A percentile compares a stretch with the other conserved stretches of the same genome.
Evolutionary conservation across 2,888 invertebrate species (phyloP).

Genomic region (Cerceris ruficornis): DNA sequence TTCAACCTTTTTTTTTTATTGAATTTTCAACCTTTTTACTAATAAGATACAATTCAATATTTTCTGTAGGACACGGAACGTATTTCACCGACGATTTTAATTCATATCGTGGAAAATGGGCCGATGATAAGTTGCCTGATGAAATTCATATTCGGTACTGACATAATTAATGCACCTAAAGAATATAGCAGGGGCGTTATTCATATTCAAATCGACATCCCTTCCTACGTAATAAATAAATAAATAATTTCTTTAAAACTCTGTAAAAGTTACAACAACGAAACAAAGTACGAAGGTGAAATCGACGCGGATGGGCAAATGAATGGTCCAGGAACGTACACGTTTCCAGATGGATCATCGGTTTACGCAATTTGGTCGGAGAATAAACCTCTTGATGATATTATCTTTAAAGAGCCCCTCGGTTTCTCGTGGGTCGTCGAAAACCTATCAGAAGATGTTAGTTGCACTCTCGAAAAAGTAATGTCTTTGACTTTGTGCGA

Average conservation of each 20-base stretch:
- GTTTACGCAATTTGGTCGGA: constrained; percentile 82
- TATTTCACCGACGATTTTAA: constrained; percentile 85
- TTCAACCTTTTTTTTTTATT: too few relatives aligned
- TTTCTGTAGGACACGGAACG: constrained; percentile 81
- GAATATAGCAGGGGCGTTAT: too few relatives aligned
- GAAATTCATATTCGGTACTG: constrained; percentile 51
- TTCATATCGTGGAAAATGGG: constrained; percentile 84
- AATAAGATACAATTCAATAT: constrained; percentile 7
- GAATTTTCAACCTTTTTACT: background rate
- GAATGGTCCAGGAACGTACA: constrained; percentile 82
- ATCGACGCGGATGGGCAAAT: constrained; percentile 82
- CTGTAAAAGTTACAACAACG: constrained; percentile 80
- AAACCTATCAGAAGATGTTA: constrained; percentile 73
- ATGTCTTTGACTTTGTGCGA: background rate
- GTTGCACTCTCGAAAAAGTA: background rate
- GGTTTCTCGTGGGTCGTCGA: constrained; percentile 83
- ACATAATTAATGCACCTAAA: too few relatives aligned
- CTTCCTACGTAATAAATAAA: too few relatives aligned
- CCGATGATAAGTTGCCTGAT: constrained; percentile 82
- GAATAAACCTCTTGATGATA: constrained; percentile 82
- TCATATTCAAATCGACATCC: too few relatives aligned
- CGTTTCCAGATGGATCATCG: constrained; percentile 83
- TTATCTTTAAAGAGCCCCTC: constrained; percentile 83
- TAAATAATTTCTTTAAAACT: background rate
- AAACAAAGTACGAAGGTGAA: constrained; percentile 83